Evolutionary conservation across 2,797 vertebrate genomes (phyloP).

Genomic region (Phaenicophaeus curvirostris): DNA sequence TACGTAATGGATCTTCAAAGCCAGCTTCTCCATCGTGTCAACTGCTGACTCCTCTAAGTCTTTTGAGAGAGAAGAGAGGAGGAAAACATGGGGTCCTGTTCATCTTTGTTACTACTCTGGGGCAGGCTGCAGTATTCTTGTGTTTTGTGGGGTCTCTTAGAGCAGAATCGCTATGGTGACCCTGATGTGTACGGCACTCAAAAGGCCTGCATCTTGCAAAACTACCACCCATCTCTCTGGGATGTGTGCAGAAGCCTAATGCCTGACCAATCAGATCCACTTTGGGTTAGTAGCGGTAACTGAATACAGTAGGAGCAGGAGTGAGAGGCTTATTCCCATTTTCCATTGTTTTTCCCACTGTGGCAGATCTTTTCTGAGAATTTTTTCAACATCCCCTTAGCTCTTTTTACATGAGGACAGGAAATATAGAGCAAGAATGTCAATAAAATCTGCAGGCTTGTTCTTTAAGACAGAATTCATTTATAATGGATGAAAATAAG

Average conservation of each 20-base stretch:
- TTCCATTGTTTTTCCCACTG: not conserved
- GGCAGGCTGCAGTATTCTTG: not conserved
- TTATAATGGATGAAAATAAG: not conserved
- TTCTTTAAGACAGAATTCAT: not conserved
- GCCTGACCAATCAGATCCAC: not conserved
- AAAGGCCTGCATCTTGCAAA: not conserved
- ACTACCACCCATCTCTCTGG: not conserved
- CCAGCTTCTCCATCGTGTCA: not conserved
- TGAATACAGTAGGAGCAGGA: not conserved
- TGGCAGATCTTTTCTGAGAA: not conserved
- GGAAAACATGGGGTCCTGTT: not conserved
- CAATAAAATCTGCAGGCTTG: not conserved
- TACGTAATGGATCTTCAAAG: not conserved
- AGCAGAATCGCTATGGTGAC: not conserved
- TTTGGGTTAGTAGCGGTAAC: not conserved
- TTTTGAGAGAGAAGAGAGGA: not conserved
- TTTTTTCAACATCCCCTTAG: not conserved
- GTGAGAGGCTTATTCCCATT: not conserved
- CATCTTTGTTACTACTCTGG: not conserved
- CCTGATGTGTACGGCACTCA: not conserved
- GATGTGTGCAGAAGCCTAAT: not conserved
- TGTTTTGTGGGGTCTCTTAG: not conserved
- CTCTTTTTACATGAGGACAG: not conserved
- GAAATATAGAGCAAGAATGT: not conserved
- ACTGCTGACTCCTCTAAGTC: not conserved